These are phyloP conservation scores for Acanthochromis polyacanthus DNA, from an alignment of 2,113 vertebrate species.

Conservation along the genomic window DNA sequence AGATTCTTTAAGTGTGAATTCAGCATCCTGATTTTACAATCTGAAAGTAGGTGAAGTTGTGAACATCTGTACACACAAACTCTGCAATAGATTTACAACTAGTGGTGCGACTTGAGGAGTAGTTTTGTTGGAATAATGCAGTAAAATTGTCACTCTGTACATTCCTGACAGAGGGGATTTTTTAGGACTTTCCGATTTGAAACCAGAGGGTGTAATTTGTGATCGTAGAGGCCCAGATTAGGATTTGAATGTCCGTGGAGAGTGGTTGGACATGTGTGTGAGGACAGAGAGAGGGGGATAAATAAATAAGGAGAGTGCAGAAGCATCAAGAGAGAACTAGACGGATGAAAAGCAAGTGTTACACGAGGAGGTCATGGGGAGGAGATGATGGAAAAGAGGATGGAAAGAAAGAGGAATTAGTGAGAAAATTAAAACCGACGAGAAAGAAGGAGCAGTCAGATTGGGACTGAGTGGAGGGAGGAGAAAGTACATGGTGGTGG, in stretches of 20 bases:
- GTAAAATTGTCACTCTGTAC: not conserved
- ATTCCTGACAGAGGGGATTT: conserved; percentile 12
- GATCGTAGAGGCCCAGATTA: conserved; percentile 46
- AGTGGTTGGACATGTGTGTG: conserved; percentile 6
- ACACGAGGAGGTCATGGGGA: not conserved
- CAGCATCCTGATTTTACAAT: too few species aligned
- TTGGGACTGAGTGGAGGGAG: conserved; percentile 40
- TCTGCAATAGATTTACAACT: too few species aligned
- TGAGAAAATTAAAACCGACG: conserved; percentile 16
- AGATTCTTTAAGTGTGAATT: too few species aligned
- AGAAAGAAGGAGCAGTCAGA: conserved; percentile 24
- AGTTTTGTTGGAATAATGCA: too few species aligned
- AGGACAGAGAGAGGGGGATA: conserved; percentile 34
- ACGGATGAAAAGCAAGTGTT: conserved; percentile 18
- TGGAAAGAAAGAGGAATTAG: not conserved
- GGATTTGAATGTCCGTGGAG: conserved; percentile 40
- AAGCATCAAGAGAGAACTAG: conserved; percentile 27
- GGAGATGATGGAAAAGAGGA: conserved; percentile 36
- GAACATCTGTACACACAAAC: too few species aligned
- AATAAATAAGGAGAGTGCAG: conserved; percentile 25
- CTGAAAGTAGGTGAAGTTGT: too few species aligned
- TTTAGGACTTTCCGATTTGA: conserved; percentile 38
- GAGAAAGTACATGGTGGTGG: not conserved
- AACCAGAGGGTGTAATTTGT: conserved; percentile 14
- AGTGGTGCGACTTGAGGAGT: too few species aligned